Conservation (phyloP, 2,797 vertebrate species). For the Molossus molossus region DNA sequence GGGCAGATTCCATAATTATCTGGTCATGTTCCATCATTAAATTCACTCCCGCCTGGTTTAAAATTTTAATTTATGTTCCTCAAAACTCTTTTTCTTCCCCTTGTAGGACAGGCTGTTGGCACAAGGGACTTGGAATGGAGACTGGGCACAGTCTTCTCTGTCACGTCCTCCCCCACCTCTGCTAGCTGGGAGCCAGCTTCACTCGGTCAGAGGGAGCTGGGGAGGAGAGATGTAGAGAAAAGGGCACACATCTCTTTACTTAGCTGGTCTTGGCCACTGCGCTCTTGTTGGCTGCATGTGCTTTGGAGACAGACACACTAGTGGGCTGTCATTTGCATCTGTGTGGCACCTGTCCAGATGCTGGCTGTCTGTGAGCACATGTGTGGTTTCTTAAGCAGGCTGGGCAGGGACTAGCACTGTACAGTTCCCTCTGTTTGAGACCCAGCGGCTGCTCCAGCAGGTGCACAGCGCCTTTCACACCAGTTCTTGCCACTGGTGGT, state of each 20-base stretch:
- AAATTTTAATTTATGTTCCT: slow-evolving; percentile 11
- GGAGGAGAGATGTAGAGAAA: slow-evolving; percentile 49
- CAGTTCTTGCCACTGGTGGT: background rate
- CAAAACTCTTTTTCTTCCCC: background rate
- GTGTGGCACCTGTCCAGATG: background rate
- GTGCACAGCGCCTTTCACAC: background rate
- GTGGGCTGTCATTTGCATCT: background rate
- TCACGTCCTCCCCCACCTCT: background rate
- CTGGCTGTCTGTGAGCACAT: background rate
- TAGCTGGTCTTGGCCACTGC: background rate
- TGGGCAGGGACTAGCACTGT: accelerated
- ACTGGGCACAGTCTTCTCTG: background rate
- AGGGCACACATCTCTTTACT: background rate
- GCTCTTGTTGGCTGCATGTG: background rate
- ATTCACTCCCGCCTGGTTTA: background rate
- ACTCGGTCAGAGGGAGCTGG: slow-evolving; percentile 43
- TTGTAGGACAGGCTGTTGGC: slow-evolving; percentile 8
- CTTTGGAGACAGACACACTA: background rate
- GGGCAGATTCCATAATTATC: slow-evolving; percentile 16
- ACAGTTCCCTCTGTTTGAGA: background rate
- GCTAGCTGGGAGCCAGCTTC: background rate
- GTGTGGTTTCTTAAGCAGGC: background rate
- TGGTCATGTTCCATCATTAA: slow-evolving; percentile 63
- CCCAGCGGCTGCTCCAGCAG: too few relatives aligned
- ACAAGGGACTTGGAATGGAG: slow-evolving; percentile 13